phyloP scores from a whole-genome alignment of 2,797 vertebrate species.

The Parauchenoglanis ngamensis region DNA sequence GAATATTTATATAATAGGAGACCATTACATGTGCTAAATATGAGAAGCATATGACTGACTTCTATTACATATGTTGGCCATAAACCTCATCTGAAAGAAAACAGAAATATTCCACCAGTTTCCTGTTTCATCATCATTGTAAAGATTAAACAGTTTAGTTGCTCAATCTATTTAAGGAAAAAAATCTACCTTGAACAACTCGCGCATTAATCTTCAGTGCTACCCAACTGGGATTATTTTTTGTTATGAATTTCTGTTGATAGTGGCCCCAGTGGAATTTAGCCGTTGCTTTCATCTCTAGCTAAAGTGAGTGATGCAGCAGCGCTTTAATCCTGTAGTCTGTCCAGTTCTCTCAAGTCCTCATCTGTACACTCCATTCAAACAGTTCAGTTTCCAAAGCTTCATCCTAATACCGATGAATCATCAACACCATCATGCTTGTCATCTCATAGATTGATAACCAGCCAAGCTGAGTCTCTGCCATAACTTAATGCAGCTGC shows the following conservation, averaged over 20 bases:
- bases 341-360: not conserved
- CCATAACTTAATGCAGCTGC: not conserved
- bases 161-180: not conserved
- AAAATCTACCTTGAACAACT: not conserved
- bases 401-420: not conserved
- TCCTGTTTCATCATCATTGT: not conserved
- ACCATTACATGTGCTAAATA: conserved; percentile 26
- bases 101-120: not conserved
- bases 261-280: not conserved
- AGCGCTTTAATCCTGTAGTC: not conserved
- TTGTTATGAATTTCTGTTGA: not conserved
- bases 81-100: conserved; percentile 15
- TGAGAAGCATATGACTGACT: conserved; percentile 26
- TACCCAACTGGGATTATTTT: not conserved
- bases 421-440: not conserved
- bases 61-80: conserved; percentile 26
- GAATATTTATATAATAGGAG: conserved; percentile 17
- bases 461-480: not conserved
- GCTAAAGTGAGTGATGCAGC: not conserved
- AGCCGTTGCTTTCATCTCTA: not conserved
- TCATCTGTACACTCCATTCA: not conserved
- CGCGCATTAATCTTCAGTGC: not conserved
- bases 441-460: not conserved
- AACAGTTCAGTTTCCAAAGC: not conserved
- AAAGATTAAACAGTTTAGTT: not conserved